Percentiles rank a stretch among this genome's conserved stretches.
Conservation (phyloP, 2,113 vertebrate genomes). For the Python bivittatus region DNA sequence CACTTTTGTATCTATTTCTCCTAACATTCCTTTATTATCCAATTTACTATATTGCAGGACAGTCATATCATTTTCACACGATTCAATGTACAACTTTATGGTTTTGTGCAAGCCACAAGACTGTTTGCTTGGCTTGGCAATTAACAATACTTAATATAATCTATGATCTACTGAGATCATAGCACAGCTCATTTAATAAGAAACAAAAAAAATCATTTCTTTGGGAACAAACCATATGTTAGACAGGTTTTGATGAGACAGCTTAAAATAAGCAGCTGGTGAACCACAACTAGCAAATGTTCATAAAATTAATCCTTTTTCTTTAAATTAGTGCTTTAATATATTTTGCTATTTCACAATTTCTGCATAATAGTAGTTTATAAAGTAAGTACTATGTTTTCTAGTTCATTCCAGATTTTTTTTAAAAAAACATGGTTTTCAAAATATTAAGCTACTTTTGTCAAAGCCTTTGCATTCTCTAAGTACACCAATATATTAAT, state of each 20-base stretch:
- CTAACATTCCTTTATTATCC: not conserved
- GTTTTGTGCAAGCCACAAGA: not conserved
- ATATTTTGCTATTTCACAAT: constrained; percentile 32
- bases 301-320: constrained; percentile 21
- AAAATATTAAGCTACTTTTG: constrained; percentile 78
- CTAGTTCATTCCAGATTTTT: constrained; percentile 19
- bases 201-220: not conserved
- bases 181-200: not conserved
- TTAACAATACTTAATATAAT: not conserved
- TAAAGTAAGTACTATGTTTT: constrained; percentile 41
- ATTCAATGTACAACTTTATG: not conserved
- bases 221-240: not conserved
- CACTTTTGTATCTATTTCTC: not conserved
- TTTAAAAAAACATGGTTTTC: constrained; percentile 21
- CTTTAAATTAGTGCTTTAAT: not conserved
- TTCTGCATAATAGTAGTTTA: constrained; percentile 27
- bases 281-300: not conserved
- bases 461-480: constrained; percentile 84
- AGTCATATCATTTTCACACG: not conserved
- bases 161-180: not conserved
- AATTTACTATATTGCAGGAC: not conserved
- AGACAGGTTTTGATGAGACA: not conserved
- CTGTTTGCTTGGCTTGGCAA: not conserved
- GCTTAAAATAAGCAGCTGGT: not conserved
- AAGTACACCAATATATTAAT: constrained; percentile 67